Conservation (phyloP, 2,888 invertebrate genomes). For the Cheiracanthium punctorium region DNA sequence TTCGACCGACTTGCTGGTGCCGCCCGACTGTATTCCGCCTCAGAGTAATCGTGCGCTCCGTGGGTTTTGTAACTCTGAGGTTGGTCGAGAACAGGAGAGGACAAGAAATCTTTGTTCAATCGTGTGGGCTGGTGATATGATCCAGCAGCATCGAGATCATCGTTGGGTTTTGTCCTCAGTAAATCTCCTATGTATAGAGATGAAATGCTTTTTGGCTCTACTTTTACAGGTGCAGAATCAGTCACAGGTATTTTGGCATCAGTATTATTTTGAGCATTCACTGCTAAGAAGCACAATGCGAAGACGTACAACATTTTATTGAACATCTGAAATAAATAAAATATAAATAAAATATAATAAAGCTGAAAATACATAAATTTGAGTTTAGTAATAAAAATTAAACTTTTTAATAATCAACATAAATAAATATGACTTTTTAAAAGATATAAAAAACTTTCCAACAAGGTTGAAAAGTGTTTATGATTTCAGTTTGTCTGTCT, state of each 20-base stretch:
- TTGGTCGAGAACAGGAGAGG: neutral
- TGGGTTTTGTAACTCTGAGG: neutral
- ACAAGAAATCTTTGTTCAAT: neutral
- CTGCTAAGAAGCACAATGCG: neutral
- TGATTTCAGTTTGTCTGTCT: no score
- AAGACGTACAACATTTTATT: neutral
- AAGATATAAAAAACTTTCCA: no score
- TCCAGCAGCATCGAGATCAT: constrained; percentile 20
- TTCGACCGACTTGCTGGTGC: neutral
- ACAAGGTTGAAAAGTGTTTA: no score
- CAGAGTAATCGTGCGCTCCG: neutral
- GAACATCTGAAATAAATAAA: constrained; percentile 14
- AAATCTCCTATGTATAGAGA: constrained; percentile 55
- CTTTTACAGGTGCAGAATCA: neutral
- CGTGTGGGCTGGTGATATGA: neutral
- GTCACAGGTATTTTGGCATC: neutral
- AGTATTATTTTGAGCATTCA: neutral
- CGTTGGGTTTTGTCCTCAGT: constrained; percentile 27
- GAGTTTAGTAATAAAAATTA: no score
- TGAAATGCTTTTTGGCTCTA: constrained; percentile 28
- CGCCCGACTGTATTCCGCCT: neutral
- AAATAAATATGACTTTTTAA: no score
- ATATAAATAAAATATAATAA: no score
- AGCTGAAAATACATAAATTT: no score
- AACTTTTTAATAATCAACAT: no score